phyloP scores from a whole-genome alignment of 2,113 vertebrate genomes.

The Ibidorhyncha struthersii region DNA sequence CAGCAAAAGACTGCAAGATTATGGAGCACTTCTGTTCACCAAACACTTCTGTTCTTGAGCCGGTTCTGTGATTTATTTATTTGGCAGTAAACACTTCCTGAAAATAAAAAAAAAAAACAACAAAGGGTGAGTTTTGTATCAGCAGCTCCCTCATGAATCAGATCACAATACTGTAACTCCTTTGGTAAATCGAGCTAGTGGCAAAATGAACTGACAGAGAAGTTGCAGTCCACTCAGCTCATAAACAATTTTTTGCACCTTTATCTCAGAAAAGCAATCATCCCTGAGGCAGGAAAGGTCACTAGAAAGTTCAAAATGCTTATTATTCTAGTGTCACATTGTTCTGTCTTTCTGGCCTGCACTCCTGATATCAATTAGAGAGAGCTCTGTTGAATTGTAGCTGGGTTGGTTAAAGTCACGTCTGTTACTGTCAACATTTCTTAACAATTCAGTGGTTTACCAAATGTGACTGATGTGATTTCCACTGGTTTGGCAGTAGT shows the following conservation, averaged over 20 bases:
- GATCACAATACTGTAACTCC: neutral
- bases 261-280: neutral
- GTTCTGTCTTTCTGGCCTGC: neutral
- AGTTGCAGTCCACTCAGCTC: neutral
- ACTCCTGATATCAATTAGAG: neutral
- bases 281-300: neutral
- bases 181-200: neutral
- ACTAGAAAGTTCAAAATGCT: neutral
- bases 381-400: neutral
- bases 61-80: neutral
- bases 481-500: neutral
- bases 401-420: neutral
- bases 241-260: neutral
- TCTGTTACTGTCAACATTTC: neutral
- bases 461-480: neutral
- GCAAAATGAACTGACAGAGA: neutral
- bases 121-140: neutral
- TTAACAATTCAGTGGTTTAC: neutral
- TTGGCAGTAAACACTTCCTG: neutral
- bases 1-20: neutral
- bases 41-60: neutral
- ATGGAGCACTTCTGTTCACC: neutral
- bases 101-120: neutral
- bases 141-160: neutral
- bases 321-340: neutral